phyloP scores from a whole-genome alignment of 64 coral and sea anemone species.

The Montipora cactus region DNA sequence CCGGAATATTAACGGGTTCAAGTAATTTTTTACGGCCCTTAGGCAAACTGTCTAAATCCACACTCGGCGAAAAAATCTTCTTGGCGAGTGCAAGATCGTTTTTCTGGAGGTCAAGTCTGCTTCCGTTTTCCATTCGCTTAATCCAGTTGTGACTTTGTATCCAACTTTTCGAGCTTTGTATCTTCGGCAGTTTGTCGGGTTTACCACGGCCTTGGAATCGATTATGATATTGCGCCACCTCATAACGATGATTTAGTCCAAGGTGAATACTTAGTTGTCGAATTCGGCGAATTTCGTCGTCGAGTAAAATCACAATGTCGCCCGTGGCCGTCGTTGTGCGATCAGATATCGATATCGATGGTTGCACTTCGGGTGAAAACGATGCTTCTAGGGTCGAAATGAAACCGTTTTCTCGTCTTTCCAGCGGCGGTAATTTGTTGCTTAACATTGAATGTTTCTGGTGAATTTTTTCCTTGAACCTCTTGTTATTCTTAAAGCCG shows the following conservation, averaged over 20 bases:
- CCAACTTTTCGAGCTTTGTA: slow-evolving; percentile 28
- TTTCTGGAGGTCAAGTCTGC: not conserved
- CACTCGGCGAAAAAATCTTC: not conserved
- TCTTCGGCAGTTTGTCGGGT: slow-evolving; percentile 12
- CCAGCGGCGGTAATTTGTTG: slow-evolving; percentile 31
- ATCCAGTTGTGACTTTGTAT: slow-evolving; percentile 68
- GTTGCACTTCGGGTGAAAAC: not conserved
- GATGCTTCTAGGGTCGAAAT: not conserved
- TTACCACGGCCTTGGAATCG: slow-evolving; percentile 23
- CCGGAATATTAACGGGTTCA: slow-evolving; percentile 43
- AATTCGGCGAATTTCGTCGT: slow-evolving; percentile 26
- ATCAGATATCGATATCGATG: slow-evolving; percentile 25
- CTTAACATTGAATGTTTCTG: not conserved
- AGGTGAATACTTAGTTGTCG: slow-evolving; percentile 33
- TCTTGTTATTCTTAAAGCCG: slow-evolving; percentile 24
- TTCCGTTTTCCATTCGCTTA: slow-evolving; percentile 40
- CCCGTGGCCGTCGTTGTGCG: not conserved
- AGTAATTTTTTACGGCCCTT: slow-evolving; percentile 23
- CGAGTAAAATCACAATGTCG: slow-evolving; percentile 28
- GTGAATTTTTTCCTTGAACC: not conserved
- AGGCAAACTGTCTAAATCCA: slow-evolving; percentile 13
- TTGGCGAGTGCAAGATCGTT: not conserved
- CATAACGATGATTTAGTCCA: slow-evolving; percentile 39
- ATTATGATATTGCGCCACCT: slow-evolving; percentile 16
- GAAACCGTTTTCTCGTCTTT: not conserved